phyloP scores from a whole-genome alignment of 2,888 invertebrate genomes.

The Marronus borbonicus region DNA sequence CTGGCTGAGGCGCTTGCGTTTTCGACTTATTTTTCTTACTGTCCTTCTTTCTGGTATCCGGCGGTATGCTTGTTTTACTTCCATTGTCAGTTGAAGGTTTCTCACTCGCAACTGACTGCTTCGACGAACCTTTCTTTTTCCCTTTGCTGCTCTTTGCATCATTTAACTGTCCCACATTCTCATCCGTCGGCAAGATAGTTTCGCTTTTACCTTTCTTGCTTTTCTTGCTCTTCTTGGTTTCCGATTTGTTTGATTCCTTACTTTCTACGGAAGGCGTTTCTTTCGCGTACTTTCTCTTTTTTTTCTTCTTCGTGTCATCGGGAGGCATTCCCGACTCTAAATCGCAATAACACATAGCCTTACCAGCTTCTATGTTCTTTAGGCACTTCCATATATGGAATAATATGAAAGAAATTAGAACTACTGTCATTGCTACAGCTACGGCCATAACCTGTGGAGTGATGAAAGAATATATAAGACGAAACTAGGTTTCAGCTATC shows the following conservation, averaged over 20 bases:
- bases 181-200: not conserved
- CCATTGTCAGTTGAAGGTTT: not conserved
- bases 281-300: constrained; percentile 3
- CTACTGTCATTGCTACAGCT: constrained; percentile 55
- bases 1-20: not conserved
- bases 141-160: constrained; percentile 2
- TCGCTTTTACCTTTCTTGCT: constrained; percentile 6
- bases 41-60: not conserved
- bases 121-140: not conserved
- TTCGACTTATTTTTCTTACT: constrained; percentile 30
- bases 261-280: constrained; percentile 23
- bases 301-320: constrained; percentile 8
- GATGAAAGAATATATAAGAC: not conserved
- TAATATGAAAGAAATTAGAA: constrained; percentile 57
- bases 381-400: constrained; percentile 57
- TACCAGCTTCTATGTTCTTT: constrained; percentile 52
- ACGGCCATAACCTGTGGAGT: constrained; percentile 56
- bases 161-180: not conserved
- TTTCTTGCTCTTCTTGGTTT: constrained; percentile 12
- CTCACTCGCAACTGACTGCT: not conserved
- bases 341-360: constrained; percentile 31
- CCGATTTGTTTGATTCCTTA: constrained; percentile 5
- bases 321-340: constrained; percentile 29
- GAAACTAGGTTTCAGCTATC: too few species aligned
- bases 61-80: constrained; percentile 13